Base-by-base conservation (phyloP, 1,140 invertebrate genomes). In the Brachionus calyciflorus region DNA sequence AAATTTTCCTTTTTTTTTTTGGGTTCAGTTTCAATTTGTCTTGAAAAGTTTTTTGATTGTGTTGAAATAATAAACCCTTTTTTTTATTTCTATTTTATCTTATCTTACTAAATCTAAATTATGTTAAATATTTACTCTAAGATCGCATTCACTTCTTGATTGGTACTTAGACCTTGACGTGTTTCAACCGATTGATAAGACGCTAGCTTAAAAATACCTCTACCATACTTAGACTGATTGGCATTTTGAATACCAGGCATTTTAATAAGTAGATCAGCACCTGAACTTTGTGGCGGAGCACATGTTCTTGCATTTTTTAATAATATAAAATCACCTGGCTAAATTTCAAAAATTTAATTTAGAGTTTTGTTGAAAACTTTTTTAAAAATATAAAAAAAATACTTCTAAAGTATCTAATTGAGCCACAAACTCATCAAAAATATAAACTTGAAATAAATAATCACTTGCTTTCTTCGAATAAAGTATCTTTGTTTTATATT, bases 191-290 rank as follows among this genome's bases (percentile, higher is more conserved):
- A 40, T 41, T 63, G 14, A 26, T 17, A 63, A 37, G 57, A 63
- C 4, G 10, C 14, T 7, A 63, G 17, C 12, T 63, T 63, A 6
- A 40, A 9, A 41, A 65, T 44, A 19, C 37, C 40, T 9, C 60
- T 24, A 10, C 60, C 60, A 65, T 65, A 65, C 19, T 44, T 65
- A 21, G 40, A 65, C 37, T 65, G 60, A 65, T 65, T 65, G 2
- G 6, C 37, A 24, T 65, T 65, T 4, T 44, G 37, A 65, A 44
- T 28, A 24, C 60, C 60, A 3, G 60, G 60, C 60, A 65, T 65
- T 65, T 65, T 65, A 5, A 65, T 41, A 1, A 65, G 21, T 24
- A 65, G 12, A 65, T 65, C 60, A 44, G 60, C 33, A 12, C 21
- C 40, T 41, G 60, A 65, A 46, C 44, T 65, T n/a, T 21, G 21